Evolutionary conservation across 2,113 vertebrate genomes (phyloP), one percentile per base, ranked within the genome.

Genomic region (Alethe diademata): DNA sequence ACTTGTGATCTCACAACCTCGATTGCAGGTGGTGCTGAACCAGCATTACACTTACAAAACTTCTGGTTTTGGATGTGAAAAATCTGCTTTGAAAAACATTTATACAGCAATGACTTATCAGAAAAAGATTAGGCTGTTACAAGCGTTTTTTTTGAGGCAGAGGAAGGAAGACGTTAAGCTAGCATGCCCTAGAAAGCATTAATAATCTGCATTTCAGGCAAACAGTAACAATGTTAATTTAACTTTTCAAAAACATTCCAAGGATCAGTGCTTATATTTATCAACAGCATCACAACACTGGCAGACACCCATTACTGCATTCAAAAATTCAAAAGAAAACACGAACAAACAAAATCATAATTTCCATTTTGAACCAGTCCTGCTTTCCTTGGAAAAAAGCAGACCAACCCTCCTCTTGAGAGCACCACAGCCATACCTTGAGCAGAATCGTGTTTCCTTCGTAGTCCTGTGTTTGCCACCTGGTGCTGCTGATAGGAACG

Each of bases 401-500:
- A 5, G 40, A 13, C 4, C 12, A 42, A 26, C 2, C 22, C n/a
- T 50, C 31, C 28, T 65, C 22, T 33, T 14, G 24, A 29, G 82
- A 82, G 66, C 31, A 42, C 18, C 28, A 5, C 45, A 14, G n/a
- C 24, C 66, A 3, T 98, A 99, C 99, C 98, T 99, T 99, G 74
- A 99, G 98, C 69, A 99, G 98, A 92, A 99, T 98, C 64, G 97
- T 99, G 92, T 99, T 99, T 54, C 99, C 98, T 1, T 99, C 99
- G 0, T 99, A 98, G 97, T 99, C 99, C 93, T 98, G 99, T 0
- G 99, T 99, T 97, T 99, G 99, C 99, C 99, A 99, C 89, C 99
- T 98, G 47, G 97, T 98, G 76, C 95, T 95, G 69, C 99, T 99
- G 97, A 99, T 99, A 10, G 99, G 99, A 16, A 98, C 85, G 3